Evolutionary conservation across 30 jellyfish, hydroid and myxozoan genomes (phyloP), one percentile per base, ranked within the genome.

Genomic region (Aurelia sp.): DNA sequence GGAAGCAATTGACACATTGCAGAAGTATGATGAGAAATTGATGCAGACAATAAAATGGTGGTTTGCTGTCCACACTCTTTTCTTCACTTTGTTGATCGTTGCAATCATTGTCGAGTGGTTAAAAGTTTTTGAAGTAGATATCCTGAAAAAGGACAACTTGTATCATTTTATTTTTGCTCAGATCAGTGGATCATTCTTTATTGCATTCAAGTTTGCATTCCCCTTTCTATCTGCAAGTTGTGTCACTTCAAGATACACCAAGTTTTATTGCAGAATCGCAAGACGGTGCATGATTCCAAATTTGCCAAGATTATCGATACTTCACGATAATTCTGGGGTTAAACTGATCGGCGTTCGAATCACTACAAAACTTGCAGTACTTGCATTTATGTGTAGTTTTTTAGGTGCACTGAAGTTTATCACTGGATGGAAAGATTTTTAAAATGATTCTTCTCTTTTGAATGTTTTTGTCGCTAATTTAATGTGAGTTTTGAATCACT

Each of bases 201-300:
- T 64, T 16, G 75, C 75, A 18, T 64, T 21, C 44, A 64, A 64
- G 75, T 64, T 64, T 64, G 75, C 75, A 5, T 64, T 64, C 75
- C 75, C 75, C 16, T 64, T 64, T 21, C 21, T 64, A 8, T 64
- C 75, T 21, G 75, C 75, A 16, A 44, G 75, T 1, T 21, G 44
- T 13, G 75, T 64, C 4, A 64, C 75, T 21, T 38, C 75, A 21
- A 64, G 75, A 21, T 64, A 64, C 41, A 21, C 19, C 2, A 44
- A 38, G 52, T 64, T 64, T 21, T 64, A 64, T 21, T 64, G 21
- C 41, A 44, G 52, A 64, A 64, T 64, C 21, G 75, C 75, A 64
- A 64, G 75, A 21, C 8, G 55, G n/a, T 64, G 52, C 35, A 20
- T 38, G 41, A 64, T 64, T 13, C 75, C 55, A 4, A 13, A 64